phyloP scores from a whole-genome alignment of 2,888 invertebrate genomes.

The Bombyx huttoni region DNA sequence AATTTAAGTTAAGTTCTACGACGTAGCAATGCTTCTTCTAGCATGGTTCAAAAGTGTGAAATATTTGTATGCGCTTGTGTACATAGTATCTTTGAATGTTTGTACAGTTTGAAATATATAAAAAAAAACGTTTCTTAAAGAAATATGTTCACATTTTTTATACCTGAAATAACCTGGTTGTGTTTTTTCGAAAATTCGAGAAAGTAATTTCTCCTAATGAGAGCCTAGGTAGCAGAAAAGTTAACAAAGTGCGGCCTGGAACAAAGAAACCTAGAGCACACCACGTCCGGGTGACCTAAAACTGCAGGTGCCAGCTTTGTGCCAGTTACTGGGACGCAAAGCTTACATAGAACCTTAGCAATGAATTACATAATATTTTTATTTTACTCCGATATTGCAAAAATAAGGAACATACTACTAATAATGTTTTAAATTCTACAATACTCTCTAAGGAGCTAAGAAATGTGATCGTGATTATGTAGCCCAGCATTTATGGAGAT shows the following conservation, averaged over 20 bases:
- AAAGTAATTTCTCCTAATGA: not conserved
- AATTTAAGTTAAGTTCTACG: not conserved
- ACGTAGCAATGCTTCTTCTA: not conserved
- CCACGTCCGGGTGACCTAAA: constrained; percentile 56
- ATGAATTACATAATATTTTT: not conserved
- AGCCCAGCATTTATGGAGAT: too few species aligned
- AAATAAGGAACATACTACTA: too few species aligned
- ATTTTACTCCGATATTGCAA: too few species aligned
- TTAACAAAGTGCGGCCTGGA: not conserved
- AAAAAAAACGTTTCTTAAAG: too few species aligned
- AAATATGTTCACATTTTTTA: too few species aligned
- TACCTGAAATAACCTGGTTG: not conserved
- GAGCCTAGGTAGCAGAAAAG: not conserved
- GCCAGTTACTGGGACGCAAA: constrained; percentile 12
- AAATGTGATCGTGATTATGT: too few species aligned
- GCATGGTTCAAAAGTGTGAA: not conserved
- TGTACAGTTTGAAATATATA: too few species aligned
- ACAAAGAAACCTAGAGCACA: constrained; percentile 24
- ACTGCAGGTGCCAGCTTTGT: constrained; percentile 48
- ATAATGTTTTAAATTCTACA: too few species aligned
- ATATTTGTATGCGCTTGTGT: not conserved
- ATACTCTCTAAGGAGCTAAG: too few species aligned
- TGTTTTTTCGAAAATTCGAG: not conserved
- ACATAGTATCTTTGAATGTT: not conserved
- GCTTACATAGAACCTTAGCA: not conserved